Evolutionary conservation across 2,113 vertebrate genomes (phyloP), one percentile per base, ranked within the genome.

Genomic region (Delphinapterus leucas): DNA sequence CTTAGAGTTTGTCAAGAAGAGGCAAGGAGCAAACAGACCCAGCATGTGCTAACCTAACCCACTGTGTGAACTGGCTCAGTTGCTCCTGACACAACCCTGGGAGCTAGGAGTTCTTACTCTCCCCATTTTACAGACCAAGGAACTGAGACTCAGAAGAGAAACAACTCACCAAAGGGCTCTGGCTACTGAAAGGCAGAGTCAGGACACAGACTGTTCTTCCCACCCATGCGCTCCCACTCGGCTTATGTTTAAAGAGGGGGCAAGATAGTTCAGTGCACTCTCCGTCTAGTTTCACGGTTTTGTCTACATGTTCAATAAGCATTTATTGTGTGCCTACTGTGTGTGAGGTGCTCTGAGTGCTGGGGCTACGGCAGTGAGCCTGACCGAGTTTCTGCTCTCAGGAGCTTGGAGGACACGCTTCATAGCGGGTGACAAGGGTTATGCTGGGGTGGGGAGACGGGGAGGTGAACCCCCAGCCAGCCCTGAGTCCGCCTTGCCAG

Each of bases 381-480:
- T 49, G 61, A 36, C 23, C 4, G 12, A 17, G 23, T 14, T 10
- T 21, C 70, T 68, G 61, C 61, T 65, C 20, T 49, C 41, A 60
- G 18, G 71, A 85, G 18, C 26, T 7, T 58, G 18, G 47, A 58
- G 31, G 36, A 82, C 74, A 36, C n/a, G 25, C 76, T 15, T 25
- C 21, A 0, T 8, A 25, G 44, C 33, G 20, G 4, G 23, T 26
- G 25, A 11, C 1, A 12, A 0, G 0, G 14, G 25, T 49, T 44
- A 11, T 20, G 36, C 58, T 33, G 26, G 18, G 6, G 25, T 8
- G 6, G 18, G 31, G 17, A 47, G 15, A 31, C 14, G 18, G 15
- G 23, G 49, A 82, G 28, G 33, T 18, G 14, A 55, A 9, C 9
- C 58, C 36, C 9, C 60, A 38, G 20, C 31, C 76, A 53, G 47